Evolutionary conservation across 2,113 vertebrate species (phyloP).

Genomic region (Stomatorhinus ivindoensis): DNA sequence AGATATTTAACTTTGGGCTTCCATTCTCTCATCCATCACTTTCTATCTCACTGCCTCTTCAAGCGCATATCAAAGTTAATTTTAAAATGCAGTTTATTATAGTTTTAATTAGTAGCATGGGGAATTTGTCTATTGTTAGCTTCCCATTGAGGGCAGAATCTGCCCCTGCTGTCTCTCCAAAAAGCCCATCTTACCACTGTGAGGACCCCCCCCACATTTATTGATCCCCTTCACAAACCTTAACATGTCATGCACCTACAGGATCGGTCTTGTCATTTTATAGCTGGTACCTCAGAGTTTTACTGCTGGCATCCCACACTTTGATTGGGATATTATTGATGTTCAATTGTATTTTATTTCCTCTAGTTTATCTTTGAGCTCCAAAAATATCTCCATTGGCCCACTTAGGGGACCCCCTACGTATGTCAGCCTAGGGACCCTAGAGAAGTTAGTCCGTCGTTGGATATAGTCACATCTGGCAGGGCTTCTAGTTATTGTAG

Average conservation of each 20-base stretch:
- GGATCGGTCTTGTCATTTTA: neutral
- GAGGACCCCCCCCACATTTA: neutral
- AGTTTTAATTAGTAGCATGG: conserved; percentile 8
- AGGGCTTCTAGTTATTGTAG: neutral
- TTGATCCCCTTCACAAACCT: neutral
- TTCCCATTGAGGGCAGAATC: neutral
- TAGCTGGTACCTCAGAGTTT: neutral
- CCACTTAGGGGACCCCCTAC: neutral
- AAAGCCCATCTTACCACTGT: neutral
- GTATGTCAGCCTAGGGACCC: too few species aligned
- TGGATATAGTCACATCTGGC: neutral
- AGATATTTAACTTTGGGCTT: neutral
- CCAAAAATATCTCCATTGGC: neutral
- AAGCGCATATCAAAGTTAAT: neutral
- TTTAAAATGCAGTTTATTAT: neutral
- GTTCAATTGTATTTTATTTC: neutral
- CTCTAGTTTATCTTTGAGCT: neutral
- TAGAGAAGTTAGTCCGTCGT: neutral
- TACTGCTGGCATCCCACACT: neutral
- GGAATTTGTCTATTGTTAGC: neutral
- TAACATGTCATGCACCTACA: neutral
- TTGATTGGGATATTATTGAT: neutral
- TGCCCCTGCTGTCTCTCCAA: neutral
- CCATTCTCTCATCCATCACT: neutral
- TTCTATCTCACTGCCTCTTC: neutral